These are phyloP conservation scores for Pyrocoelia pectoralis DNA, from an alignment of 2,888 invertebrate species.

Conservation along the genomic window DNA sequence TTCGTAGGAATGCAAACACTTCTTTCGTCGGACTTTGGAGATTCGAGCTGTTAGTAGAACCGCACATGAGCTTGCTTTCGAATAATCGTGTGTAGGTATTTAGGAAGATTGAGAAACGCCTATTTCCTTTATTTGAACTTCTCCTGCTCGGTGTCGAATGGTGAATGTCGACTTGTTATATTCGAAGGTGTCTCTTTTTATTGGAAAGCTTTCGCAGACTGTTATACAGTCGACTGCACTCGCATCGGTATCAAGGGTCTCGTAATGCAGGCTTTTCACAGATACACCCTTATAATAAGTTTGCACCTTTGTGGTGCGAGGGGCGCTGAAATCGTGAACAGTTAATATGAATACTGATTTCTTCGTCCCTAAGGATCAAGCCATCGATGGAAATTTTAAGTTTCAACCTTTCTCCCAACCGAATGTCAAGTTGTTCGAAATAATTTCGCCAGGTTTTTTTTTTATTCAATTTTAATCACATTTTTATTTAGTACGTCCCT, in stretches of 20 bases:
- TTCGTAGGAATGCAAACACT: constrained; percentile 17
- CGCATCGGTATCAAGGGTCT: constrained; percentile 55
- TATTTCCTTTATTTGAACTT: constrained; percentile 16
- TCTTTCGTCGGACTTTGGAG: constrained; percentile 17
- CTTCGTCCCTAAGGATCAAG: constrained; percentile 46
- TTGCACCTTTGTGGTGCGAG: constrained; percentile 54
- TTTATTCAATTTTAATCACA: constrained; percentile 17
- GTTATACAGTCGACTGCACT: constrained; percentile 56
- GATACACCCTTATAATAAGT: constrained; percentile 59
- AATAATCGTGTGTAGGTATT: constrained; percentile 21
- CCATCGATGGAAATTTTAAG: constrained; percentile 50
- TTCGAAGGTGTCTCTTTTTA: constrained; percentile 47
- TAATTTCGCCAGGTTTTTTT: neutral
- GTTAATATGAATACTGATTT: constrained; percentile 59
- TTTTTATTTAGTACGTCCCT: constrained; percentile 54
- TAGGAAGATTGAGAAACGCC: constrained; percentile 13
- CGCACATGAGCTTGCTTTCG: constrained; percentile 6
- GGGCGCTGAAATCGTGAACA: constrained; percentile 52
- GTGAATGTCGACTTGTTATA: constrained; percentile 33
- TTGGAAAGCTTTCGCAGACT: constrained; percentile 53
- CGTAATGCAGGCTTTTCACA: constrained; percentile 55
- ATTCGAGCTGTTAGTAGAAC: neutral
- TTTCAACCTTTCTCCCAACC: neutral
- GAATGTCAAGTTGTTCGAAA: neutral
- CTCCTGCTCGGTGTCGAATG: constrained; percentile 25